These are phyloP conservation scores for Calosoma granatense DNA, from an alignment of 1,140 invertebrate species.

Conservation along the genomic window DNA sequence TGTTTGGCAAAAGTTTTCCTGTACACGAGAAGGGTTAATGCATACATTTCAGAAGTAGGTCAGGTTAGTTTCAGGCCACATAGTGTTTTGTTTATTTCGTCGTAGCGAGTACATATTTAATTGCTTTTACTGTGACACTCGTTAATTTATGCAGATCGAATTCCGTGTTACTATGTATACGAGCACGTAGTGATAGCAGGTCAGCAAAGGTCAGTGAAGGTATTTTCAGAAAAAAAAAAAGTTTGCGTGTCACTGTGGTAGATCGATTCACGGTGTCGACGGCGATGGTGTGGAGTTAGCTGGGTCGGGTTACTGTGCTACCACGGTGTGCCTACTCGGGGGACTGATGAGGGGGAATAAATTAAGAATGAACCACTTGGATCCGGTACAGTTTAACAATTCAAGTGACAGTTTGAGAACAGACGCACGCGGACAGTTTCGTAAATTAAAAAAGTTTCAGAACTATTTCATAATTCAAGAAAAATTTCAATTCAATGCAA, in stretches of 20 bases:
- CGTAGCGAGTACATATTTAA: too few relatives aligned
- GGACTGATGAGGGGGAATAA: slow-evolving; percentile 5
- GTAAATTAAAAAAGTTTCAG: slow-evolving; percentile 4
- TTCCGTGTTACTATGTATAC: too few relatives aligned
- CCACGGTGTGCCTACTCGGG: not conserved
- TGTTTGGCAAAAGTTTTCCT: too few relatives aligned
- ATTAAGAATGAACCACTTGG: slow-evolving; percentile 6
- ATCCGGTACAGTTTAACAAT: slow-evolving; percentile 2
- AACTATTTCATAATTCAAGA: slow-evolving; percentile 6
- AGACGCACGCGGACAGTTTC: not conserved
- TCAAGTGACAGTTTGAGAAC: slow-evolving; percentile 3
- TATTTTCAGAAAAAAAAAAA: not conserved
- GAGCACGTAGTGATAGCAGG: too few relatives aligned
- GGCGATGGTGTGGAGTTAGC: not conserved
- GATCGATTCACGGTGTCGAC: not conserved
- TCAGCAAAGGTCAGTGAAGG: too few relatives aligned
- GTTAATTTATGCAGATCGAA: too few relatives aligned
- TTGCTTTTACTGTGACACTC: too few relatives aligned
- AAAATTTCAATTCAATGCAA: slow-evolving; percentile 1
- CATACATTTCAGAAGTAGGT: too few relatives aligned
- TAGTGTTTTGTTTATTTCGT: too few relatives aligned
- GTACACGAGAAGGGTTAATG: too few relatives aligned
- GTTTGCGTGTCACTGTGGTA: not conserved
- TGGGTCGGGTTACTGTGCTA: not conserved
- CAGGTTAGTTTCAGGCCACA: too few relatives aligned